Base-by-base conservation (phyloP, 2,797 vertebrate species). In the Melanogrammus aeglefinus region DNA sequence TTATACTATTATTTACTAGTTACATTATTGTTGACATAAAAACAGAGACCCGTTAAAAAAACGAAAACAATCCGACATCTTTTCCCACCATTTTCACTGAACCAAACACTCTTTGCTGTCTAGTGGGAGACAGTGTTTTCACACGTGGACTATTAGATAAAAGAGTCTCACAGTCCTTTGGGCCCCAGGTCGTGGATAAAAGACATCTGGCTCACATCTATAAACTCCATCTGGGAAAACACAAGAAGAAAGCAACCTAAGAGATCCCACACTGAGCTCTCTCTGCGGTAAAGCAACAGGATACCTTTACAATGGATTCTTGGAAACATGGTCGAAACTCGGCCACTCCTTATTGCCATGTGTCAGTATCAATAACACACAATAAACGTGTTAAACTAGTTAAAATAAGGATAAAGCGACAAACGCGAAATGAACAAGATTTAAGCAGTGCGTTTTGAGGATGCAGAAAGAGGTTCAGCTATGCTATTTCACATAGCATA, bases 181-280 rank as follows among this genome's bases (percentile, higher is more conserved):
- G 98, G 98, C 89, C 98, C 98, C 92, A 99, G 90, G 82, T 99
- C 97, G 0, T 96, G 96, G 91, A 99, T 96, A 90, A 99, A 99
- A 0, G 98, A 99, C 89, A 99, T 86, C 91, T 99, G 97, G 90
- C 96, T 99, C 87, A 99, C 93, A 81, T 95, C 98, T 88, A 99
- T 94, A 82, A 99, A 99, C 91, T 98, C 98, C 94, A 98, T 96
- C 98, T 99, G 89, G 83, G 92, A 90, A 87, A 0, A 89, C 72
- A 90, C 71, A 79, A 76, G 63, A 74, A 81, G 51, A 69, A 71
- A 14, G 69, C 14, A 76, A 47, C 14, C 41, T 2, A 35, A 39
- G 76, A 31, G 29, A 5, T 41, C 24, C 2, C 29, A 24, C 10
- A 24, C 27, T 69, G 63, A n/a, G 63, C n/a, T 21, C 47, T 57